phyloP scores from a whole-genome alignment of 2,888 invertebrate species.

The Agriopis aurantiaria region DNA sequence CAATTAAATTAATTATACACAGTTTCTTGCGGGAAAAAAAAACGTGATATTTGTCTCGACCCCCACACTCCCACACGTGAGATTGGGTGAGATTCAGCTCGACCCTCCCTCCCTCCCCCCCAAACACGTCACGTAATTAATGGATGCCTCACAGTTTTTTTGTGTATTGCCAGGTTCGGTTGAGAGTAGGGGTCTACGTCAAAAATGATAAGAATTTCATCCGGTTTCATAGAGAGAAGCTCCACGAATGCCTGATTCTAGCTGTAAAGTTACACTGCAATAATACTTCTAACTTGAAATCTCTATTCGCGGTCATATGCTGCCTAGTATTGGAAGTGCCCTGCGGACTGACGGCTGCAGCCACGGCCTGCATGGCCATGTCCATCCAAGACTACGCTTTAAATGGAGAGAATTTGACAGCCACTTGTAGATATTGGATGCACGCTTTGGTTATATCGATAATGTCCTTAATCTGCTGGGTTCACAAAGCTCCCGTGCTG shows the following conservation, averaged over 20 bases:
- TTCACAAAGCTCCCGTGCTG: conserved; percentile 85
- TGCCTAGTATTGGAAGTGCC: conserved; percentile 86
- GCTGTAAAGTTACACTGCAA: conserved; percentile 78
- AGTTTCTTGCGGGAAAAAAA: no score
- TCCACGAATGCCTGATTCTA: conserved; percentile 71
- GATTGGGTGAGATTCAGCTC: no score
- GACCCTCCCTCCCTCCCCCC: no score
- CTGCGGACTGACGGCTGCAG: conserved; percentile 87
- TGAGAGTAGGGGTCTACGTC: conserved; percentile 70
- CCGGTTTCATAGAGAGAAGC: conserved; percentile 74
- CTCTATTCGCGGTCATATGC: conserved; percentile 84
- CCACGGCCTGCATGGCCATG: conserved; percentile 86
- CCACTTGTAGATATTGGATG: conserved; percentile 78
- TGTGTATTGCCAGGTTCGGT: conserved; percentile 61
- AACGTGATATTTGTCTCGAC: no score
- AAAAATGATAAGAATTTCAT: conserved; percentile 83
- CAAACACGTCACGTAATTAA: no score
- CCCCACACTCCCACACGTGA: no score
- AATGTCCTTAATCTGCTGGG: conserved; percentile 88
- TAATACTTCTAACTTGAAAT: conserved; percentile 81
- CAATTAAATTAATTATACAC: no score
- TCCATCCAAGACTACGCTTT: conserved; percentile 86
- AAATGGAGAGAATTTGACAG: conserved; percentile 63
- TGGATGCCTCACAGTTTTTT: not conserved
- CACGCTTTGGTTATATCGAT: conserved; percentile 87